Percentiles rank a stretch among this genome's conserved stretches.
Conservation (phyloP, 2,797 vertebrate species). For the Lutjanus argentimaculatus region DNA sequence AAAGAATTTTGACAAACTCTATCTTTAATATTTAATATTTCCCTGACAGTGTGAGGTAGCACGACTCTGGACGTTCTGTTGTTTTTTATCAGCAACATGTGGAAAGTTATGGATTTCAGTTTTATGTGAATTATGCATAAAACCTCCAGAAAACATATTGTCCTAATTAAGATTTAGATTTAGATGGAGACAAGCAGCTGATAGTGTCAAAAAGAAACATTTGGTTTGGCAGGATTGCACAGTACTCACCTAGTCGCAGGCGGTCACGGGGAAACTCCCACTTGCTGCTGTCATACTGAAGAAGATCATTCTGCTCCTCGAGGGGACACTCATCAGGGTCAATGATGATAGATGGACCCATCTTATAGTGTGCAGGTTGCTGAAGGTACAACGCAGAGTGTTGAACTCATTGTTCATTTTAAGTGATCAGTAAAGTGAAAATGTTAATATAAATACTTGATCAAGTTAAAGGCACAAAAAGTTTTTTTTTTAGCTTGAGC, state of each 20-base stretch:
- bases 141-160: background rate
- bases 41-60: background rate
- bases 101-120: background rate
- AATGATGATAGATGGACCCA: slow-evolving; percentile 95
- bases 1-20: too few relatives aligned
- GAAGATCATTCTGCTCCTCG: slow-evolving; percentile 93
- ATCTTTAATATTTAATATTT: background rate
- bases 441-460: background rate
- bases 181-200: background rate
- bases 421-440: background rate
- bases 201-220: background rate
- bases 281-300: slow-evolving; percentile 94
- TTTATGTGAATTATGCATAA: background rate
- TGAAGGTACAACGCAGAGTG: slow-evolving; percentile 43
- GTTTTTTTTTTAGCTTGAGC: background rate
- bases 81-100: background rate
- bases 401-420: background rate
- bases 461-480: background rate
- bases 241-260: slow-evolving; percentile 90
- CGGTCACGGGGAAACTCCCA: slow-evolving; percentile 97
- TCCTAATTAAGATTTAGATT: background rate
- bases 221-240: background rate
- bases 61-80: background rate
- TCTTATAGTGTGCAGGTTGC: slow-evolving; percentile 92
- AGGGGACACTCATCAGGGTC: slow-evolving; percentile 95